phyloP scores from a whole-genome alignment of 2,113 vertebrate genomes.

The Myanophis thanlyinensis region DNA sequence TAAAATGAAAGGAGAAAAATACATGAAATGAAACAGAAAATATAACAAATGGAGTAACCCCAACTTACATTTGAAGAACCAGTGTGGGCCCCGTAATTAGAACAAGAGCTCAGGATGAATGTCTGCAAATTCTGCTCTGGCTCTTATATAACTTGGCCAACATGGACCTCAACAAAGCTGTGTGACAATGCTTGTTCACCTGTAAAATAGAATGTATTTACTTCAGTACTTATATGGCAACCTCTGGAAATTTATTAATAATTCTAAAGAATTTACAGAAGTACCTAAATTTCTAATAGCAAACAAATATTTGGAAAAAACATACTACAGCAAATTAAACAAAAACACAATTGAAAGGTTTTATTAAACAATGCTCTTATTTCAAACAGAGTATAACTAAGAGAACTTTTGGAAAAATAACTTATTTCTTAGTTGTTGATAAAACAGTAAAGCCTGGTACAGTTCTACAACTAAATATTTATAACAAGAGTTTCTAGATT shows the following conservation, averaged over 20 bases:
- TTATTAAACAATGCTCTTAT: neutral
- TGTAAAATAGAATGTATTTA: constrained; percentile 1
- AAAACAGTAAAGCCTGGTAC: neutral
- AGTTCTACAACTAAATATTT: neutral
- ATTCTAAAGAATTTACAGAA: neutral
- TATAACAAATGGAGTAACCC: constrained; percentile 48
- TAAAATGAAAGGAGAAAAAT: constrained; percentile 53
- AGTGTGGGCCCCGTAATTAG: constrained; percentile 10
- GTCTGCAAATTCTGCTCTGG: constrained; percentile 35
- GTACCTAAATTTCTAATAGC: neutral
- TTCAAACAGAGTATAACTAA: neutral
- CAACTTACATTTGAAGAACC: constrained; percentile 48
- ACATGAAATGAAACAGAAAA: constrained; percentile 36
- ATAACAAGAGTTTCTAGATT: neutral
- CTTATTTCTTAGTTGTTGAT: neutral
- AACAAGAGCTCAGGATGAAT: constrained; percentile 12
- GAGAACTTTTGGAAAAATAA: neutral
- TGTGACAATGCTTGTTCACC: neutral
- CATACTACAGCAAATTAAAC: neutral
- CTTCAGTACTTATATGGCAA: neutral
- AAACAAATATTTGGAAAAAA: neutral
- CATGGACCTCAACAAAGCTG: neutral
- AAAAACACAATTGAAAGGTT: neutral
- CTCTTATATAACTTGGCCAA: constrained; percentile 1
- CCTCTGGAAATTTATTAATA: neutral